These are phyloP conservation scores for Drosophila suboccidentalis DNA, from an alignment of 2,888 invertebrate genomes.

Conservation along the genomic window DNA sequence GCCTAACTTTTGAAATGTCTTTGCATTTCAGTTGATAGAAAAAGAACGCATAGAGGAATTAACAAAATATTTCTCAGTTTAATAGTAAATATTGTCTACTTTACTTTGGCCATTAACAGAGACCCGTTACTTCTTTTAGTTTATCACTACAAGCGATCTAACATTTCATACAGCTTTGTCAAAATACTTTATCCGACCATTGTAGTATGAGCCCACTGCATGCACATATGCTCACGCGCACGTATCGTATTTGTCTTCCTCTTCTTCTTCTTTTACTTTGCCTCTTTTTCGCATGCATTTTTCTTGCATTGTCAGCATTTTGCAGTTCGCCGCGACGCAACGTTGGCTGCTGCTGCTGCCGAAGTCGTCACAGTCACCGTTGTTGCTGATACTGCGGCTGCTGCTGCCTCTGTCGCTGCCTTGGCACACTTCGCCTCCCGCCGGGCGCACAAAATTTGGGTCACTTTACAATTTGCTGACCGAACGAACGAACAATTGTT, in stretches of 20 bases:
- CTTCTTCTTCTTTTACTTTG: conserved; percentile 36
- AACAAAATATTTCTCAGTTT: too few relatives aligned
- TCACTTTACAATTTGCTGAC: conserved; percentile 80
- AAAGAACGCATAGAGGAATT: too few relatives aligned
- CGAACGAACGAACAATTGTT: conserved; percentile 54
- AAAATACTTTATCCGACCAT: too few relatives aligned
- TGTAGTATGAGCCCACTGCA: conserved; percentile 32
- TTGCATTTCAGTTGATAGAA: too few relatives aligned
- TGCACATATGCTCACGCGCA: conserved; percentile 58
- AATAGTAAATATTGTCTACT: too few relatives aligned
- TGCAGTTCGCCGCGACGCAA: conserved; percentile 55
- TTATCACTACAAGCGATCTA: too few relatives aligned
- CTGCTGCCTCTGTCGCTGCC: conserved; percentile 58
- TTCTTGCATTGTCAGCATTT: conserved; percentile 80
- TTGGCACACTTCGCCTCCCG: conserved; percentile 78
- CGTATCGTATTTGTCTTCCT: conserved; percentile 48
- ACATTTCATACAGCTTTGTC: too few relatives aligned
- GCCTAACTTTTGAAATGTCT: too few relatives aligned
- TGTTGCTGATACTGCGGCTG: conserved; percentile 47
- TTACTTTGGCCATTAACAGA: too few relatives aligned
- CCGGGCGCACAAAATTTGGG: conserved; percentile 71
- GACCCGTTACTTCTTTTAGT: too few relatives aligned
- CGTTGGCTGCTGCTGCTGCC: conserved; percentile 9
- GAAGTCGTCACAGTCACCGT: conserved; percentile 24
- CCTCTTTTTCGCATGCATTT: conserved; percentile 69